Evolutionary conservation across 1,140 invertebrate genomes (phyloP).

Genomic region (Himalopsyche phryganea): DNA sequence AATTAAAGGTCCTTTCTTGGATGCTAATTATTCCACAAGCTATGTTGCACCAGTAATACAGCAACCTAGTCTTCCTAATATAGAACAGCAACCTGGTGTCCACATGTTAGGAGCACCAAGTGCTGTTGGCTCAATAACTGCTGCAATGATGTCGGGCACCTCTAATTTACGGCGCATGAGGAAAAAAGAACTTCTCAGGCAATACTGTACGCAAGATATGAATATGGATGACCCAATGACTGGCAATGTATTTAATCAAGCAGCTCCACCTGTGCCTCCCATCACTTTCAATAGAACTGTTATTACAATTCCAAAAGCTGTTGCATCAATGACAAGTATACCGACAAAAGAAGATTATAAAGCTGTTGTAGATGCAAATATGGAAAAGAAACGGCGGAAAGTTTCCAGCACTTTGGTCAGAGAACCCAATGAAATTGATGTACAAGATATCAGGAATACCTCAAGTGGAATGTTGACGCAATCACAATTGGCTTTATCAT

Average conservation of each 20-base stretch:
- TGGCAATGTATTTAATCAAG: slow-evolving; percentile 45
- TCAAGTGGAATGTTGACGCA: slow-evolving; percentile 17
- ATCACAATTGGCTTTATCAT: slow-evolving; percentile 37
- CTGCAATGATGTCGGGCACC: slow-evolving; percentile 53
- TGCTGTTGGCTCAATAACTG: slow-evolving; percentile 37
- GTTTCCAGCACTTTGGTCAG: slow-evolving; percentile 48
- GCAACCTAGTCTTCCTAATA: slow-evolving; percentile 54
- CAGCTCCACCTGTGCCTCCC: slow-evolving; percentile 54
- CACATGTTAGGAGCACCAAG: slow-evolving; percentile 36
- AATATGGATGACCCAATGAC: slow-evolving; percentile 70
- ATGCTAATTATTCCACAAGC: slow-evolving; percentile 67
- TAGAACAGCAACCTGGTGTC: slow-evolving; percentile 47
- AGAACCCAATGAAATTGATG: slow-evolving; percentile 52
- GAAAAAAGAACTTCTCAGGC: slow-evolving; percentile 80
- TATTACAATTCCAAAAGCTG: slow-evolving; percentile 81
- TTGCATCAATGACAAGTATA: slow-evolving; percentile 80
- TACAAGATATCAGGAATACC: slow-evolving; percentile 34
- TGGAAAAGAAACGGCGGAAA: slow-evolving; percentile 68
- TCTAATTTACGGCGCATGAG: slow-evolving; percentile 79
- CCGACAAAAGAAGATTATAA: slow-evolving; percentile 81
- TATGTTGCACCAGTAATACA: slow-evolving; percentile 50
- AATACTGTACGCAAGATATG: slow-evolving; percentile 84
- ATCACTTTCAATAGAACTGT: slow-evolving; percentile 65
- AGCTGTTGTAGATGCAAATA: slow-evolving; percentile 58
- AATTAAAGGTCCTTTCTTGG: slow-evolving; percentile 82